Evolutionary conservation across 2,797 vertebrate genomes (phyloP).

Genomic region (Acanthurus leucopareius): DNA sequence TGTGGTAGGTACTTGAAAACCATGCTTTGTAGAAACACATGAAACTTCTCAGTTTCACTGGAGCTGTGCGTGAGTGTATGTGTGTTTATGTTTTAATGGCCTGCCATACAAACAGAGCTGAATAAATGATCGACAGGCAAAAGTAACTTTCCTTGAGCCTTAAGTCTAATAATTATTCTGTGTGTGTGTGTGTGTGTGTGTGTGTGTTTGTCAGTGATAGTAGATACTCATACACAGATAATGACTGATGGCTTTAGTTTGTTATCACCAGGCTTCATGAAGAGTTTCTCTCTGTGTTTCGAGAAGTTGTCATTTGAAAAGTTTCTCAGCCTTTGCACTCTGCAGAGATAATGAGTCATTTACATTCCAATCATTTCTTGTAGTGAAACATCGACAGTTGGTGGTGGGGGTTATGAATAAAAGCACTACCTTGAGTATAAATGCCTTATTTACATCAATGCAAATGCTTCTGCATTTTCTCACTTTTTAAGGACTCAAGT

Average conservation of each 20-base stretch:
- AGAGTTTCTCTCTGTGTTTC: slow-evolving; percentile 33
- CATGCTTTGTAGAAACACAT: slow-evolving; percentile 6
- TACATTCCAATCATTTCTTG: slow-evolving; percentile 74
- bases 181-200: not conserved
- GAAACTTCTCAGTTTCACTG: slow-evolving; percentile 1
- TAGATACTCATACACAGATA: slow-evolving; percentile 26
- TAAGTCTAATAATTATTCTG: slow-evolving; percentile 32
- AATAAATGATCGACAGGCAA: slow-evolving; percentile 58
- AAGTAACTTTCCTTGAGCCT: slow-evolving; percentile 33
- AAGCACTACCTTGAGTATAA: slow-evolving; percentile 49
- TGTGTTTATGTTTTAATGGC: slow-evolving; percentile 25
- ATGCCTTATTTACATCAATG: slow-evolving; percentile 65
- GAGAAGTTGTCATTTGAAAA: slow-evolving; percentile 64
- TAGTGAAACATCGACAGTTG: slow-evolving; percentile 62
- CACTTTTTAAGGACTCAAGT: slow-evolving; percentile 11
- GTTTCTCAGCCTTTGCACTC: slow-evolving; percentile 68
- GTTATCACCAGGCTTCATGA: slow-evolving; percentile 41
- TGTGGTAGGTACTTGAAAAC: not conserved
- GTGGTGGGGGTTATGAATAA: slow-evolving; percentile 63
- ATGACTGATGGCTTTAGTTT: slow-evolving; percentile 59
- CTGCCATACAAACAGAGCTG: slow-evolving; percentile 21
- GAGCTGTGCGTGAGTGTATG: slow-evolving; percentile 11
- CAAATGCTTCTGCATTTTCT: slow-evolving; percentile 33
- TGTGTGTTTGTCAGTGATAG: too few species aligned
- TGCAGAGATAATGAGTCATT: slow-evolving; percentile 79